These are phyloP conservation scores for Lobophora halterata DNA, from an alignment of 2,888 invertebrate species.

Conservation along the genomic window DNA sequence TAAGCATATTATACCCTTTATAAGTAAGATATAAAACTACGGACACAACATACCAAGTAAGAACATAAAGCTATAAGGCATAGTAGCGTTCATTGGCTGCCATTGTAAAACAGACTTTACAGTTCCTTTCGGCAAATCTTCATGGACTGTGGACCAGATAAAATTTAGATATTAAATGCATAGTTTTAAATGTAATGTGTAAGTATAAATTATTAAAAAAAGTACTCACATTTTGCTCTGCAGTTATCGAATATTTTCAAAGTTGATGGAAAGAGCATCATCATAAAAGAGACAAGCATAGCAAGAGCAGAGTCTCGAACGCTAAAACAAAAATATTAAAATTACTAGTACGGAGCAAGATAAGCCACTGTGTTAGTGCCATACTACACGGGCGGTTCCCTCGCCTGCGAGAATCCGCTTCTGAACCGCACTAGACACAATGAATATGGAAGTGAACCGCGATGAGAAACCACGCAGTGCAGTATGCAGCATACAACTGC, in stretches of 20 bases:
- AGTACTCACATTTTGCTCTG: slow-evolving; percentile 47
- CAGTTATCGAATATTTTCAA: slow-evolving; percentile 45
- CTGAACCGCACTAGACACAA: no score
- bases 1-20: neutral
- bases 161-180: neutral
- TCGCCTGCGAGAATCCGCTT: no score
- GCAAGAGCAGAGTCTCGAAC: slow-evolving; percentile 56
- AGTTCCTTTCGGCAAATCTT: slow-evolving; percentile 48
- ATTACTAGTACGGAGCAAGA: no score
- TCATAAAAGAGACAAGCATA: slow-evolving; percentile 42
- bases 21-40: neutral
- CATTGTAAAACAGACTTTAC: slow-evolving; percentile 49
- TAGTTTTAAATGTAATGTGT: no score
- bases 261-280: slow-evolving; percentile 52
- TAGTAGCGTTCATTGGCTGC: slow-evolving; percentile 36
- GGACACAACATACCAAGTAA: slow-evolving; percentile 48
- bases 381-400: no score
- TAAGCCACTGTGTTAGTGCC: no score
- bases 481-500: no score
- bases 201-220: slow-evolving; percentile 6
- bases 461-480: no score
- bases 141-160: slow-evolving; percentile 42
- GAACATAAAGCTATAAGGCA: slow-evolving; percentile 63
- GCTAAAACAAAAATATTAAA: slow-evolving; percentile 40
- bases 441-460: no score